Percentiles rank a stretch among this genome's conserved stretches.
Conservation (phyloP, 2,888 invertebrate species). For the Zhuqinia jingwanae region DNA sequence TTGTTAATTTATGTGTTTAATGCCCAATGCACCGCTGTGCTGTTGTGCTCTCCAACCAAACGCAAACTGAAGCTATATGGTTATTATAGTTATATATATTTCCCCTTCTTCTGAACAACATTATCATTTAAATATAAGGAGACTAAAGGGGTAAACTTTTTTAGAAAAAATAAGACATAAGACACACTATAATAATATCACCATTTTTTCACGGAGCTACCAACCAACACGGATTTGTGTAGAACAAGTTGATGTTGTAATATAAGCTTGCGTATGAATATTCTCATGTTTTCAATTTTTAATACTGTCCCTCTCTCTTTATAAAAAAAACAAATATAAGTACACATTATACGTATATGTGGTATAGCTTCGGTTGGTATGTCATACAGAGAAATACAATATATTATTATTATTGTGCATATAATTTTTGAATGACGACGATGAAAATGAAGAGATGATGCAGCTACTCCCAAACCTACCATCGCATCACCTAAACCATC, state of each 20-base stretch:
- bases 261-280: too few species aligned
- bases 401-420: neutral
- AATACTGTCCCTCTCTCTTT: neutral
- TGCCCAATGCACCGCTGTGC: too few species aligned
- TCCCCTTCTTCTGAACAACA: too few species aligned
- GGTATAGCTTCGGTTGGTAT: neutral
- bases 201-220: too few species aligned
- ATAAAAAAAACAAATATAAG: too few species aligned
- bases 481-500: neutral
- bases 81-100: neutral
- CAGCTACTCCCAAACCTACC: neutral
- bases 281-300: slow-evolving; percentile 1
- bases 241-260: too few species aligned
- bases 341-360: neutral
- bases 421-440: too few species aligned
- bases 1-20: neutral
- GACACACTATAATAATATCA: too few species aligned
- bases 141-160: too few species aligned
- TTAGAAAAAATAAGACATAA: too few species aligned
- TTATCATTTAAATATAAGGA: too few species aligned
- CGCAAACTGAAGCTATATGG: neutral
- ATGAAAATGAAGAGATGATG: neutral
- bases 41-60: neutral
- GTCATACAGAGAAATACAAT: neutral
- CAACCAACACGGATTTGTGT: too few species aligned